Evolutionary conservation across 1,140 invertebrate genomes (phyloP).

Genomic region (Plodia interpunctella): DNA sequence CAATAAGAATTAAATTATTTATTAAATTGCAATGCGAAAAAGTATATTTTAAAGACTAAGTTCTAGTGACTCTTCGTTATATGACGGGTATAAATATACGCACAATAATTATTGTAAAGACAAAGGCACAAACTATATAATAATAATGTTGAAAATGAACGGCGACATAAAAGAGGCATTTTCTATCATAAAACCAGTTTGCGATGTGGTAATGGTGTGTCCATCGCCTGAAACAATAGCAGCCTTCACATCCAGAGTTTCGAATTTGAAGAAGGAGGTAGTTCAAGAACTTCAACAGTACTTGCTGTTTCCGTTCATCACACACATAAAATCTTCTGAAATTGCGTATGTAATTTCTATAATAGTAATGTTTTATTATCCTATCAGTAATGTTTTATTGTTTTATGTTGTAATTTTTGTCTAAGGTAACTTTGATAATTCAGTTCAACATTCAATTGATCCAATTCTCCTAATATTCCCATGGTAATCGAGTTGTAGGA

Average conservation of each 20-base stretch:
- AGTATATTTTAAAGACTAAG: too few relatives aligned
- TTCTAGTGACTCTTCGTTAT: too few relatives aligned
- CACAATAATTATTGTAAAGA: too few relatives aligned
- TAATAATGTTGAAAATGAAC: constrained; percentile 37
- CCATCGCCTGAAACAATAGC: constrained; percentile 55
- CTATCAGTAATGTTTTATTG: too few relatives aligned
- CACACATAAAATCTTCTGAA: constrained; percentile 64
- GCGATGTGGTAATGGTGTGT: constrained; percentile 68
- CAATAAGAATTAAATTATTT: too few relatives aligned
- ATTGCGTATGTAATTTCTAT: constrained; percentile 54
- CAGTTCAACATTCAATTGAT: too few relatives aligned
- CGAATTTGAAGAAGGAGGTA: constrained; percentile 51
- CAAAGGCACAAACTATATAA: background rate
- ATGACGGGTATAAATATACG: too few relatives aligned
- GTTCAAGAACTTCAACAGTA: constrained; percentile 75
- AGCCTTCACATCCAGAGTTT: constrained; percentile 39
- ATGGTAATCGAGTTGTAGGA: background rate
- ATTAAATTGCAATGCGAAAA: too few relatives aligned
- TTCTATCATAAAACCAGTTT: constrained; percentile 72
- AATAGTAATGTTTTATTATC: background rate
- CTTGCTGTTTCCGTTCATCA: constrained; percentile 73
- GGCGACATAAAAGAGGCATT: constrained; percentile 62
- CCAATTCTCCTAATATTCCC: background rate
- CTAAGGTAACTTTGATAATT: too few relatives aligned
- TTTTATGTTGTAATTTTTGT: too few relatives aligned